Percentiles rank a stretch among this genome's conserved stretches.
Conservation (phyloP, 2,888 invertebrate genomes). For the Luperina nickerlii region DNA sequence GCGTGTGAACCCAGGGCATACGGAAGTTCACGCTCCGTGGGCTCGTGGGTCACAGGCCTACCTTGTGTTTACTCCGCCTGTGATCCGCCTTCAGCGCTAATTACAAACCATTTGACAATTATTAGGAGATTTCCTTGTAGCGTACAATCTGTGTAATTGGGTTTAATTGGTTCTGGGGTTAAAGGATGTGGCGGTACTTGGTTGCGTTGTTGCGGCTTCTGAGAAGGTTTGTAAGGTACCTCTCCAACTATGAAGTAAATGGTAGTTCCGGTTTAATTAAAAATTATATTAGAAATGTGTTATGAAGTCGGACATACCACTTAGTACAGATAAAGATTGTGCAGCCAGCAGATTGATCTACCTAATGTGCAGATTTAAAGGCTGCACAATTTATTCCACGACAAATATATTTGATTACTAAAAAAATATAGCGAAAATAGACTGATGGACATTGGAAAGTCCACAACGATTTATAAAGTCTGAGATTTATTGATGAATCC, state of each 20-base stretch:
- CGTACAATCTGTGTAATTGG: constrained; percentile 47
- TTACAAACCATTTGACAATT: constrained; percentile 64
- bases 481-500: neutral
- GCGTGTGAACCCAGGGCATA: constrained; percentile 73
- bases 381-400: neutral
- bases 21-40: constrained; percentile 73
- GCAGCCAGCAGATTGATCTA: too few relatives aligned
- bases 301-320: neutral
- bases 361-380: neutral
- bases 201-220: neutral
- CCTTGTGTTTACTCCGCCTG: constrained; percentile 53
- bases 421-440: neutral
- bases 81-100: constrained; percentile 50
- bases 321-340: neutral
- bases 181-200: constrained; percentile 9
- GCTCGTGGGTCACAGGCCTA: constrained; percentile 40
- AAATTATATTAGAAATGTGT: too few relatives aligned
- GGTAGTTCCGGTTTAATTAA: too few relatives aligned
- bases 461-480: neutral
- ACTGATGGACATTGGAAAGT: neutral
- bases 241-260: neutral
- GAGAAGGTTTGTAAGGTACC: neutral
- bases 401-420: neutral
- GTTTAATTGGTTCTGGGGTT: constrained; percentile 44
- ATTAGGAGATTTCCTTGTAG: constrained; percentile 54